Evolutionary conservation across 2,888 invertebrate species (phyloP).

Genomic region (Synergus japonicus): DNA sequence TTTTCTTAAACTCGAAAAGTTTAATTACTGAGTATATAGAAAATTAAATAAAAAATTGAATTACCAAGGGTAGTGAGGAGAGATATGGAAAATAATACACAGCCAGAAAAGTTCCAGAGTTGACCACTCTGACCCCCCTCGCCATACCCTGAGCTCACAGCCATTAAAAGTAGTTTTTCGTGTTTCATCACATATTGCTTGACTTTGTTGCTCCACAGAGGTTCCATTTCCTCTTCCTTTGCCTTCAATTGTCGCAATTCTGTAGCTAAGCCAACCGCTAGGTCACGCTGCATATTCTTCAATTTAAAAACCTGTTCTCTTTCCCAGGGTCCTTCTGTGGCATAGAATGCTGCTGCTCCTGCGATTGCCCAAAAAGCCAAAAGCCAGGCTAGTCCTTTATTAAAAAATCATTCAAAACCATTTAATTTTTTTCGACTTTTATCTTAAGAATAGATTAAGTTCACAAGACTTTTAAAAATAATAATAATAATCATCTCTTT

Average conservation of each 20-base stretch:
- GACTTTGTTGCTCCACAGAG: conserved; percentile 82
- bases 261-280: conserved; percentile 82
- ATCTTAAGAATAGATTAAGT: no score
- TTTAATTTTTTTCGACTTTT: not conserved
- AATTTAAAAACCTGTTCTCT: conserved; percentile 79
- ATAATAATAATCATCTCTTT: not conserved
- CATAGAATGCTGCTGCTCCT: conserved; percentile 82
- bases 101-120: conserved; percentile 85
- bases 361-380: conserved; percentile 82
- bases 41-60: not conserved
- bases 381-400: conserved; percentile 79
- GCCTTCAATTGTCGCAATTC: conserved; percentile 81
- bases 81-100: conserved; percentile 84
- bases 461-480: no score
- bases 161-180: conserved; percentile 80
- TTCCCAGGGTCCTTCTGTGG: conserved; percentile 84
- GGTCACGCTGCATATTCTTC: conserved; percentile 80
- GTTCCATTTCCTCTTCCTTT: conserved; percentile 77
- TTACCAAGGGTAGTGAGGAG: conserved; percentile 85
- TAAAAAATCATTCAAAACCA: not conserved
- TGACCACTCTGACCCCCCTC: conserved; percentile 79
- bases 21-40: no score
- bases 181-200: conserved; percentile 80
- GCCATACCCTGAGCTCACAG: conserved; percentile 80
- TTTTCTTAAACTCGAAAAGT: no score